These are phyloP conservation scores for Metaphire vulgaris DNA, from an alignment of 1,140 invertebrate genomes.

Conservation along the genomic window DNA sequence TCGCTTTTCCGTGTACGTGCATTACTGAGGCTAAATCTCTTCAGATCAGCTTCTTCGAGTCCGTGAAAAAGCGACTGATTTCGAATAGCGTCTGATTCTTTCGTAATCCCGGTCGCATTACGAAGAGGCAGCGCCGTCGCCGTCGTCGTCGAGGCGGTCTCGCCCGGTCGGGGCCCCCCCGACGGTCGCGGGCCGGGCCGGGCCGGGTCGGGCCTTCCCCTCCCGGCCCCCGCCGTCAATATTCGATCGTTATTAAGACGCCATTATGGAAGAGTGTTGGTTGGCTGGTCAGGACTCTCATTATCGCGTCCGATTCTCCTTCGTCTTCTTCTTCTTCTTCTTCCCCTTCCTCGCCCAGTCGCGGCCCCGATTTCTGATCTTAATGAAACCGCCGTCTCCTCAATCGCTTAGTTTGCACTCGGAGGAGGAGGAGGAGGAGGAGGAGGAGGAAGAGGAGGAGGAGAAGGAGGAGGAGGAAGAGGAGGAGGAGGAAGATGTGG, in stretches of 20 bases:
- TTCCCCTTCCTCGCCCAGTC: too few species aligned
- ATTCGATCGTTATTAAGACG: constrained; percentile 3
- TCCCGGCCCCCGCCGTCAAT: too few species aligned
- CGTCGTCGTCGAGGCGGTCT: too few species aligned
- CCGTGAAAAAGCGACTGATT: background rate
- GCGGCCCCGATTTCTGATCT: background rate
- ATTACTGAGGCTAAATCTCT: background rate
- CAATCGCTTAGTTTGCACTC: background rate
- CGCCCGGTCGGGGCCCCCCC: too few species aligned
- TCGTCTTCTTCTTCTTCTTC: too few species aligned
- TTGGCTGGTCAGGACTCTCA: background rate
- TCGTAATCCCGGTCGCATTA: background rate
- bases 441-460: background rate
- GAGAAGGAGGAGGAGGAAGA: too few species aligned
- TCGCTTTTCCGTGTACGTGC: background rate
- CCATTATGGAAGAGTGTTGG: background rate
- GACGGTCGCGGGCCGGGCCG: background rate
- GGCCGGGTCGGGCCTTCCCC: too few species aligned
- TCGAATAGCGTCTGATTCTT: background rate
- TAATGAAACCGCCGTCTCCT: background rate
- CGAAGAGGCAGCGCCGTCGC: too few species aligned
- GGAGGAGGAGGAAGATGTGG: too few species aligned
- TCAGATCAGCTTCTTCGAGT: background rate
- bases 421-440: background rate
- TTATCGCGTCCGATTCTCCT: too few species aligned